A percentile compares a stretch with the other conserved stretches of the same genome.
Conservation (phyloP, 92 coral and sea anemone species). For the Epizoanthus fatuus region DNA sequence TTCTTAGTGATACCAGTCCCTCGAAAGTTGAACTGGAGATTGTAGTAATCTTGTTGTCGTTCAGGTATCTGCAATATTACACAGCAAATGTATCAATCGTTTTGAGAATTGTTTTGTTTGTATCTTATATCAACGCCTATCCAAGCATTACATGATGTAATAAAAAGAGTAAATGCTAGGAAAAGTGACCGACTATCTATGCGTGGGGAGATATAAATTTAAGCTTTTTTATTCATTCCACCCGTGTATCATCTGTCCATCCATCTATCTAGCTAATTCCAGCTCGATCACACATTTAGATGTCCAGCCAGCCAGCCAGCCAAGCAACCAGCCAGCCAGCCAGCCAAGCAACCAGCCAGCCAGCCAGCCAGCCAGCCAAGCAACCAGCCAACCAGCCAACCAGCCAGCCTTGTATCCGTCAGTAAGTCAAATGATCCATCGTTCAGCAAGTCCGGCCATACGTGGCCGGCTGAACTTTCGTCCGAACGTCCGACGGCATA, state of each 20-base stretch:
- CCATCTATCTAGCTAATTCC: not conserved
- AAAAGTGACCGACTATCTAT: not conserved
- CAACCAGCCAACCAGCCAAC: no score
- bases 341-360: no score
- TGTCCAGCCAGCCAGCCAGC: no score
- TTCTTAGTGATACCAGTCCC: slow-evolving; percentile 4
- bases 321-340: no score
- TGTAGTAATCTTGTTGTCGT: slow-evolving; percentile 26
- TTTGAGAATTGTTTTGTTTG: not conserved
- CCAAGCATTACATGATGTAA: not conserved
- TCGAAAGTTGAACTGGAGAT: slow-evolving; percentile 1
- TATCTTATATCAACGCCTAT: not conserved
- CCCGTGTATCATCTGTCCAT: not conserved
- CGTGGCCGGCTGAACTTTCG: no score
- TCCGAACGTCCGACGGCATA: no score
- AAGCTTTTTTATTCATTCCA: not conserved
- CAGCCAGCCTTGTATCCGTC: no score
- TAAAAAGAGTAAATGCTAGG: not conserved
- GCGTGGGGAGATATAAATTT: no score
- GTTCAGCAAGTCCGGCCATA: not conserved
- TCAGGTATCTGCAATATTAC: slow-evolving; percentile 12
- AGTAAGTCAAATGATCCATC: no score
- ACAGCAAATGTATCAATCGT: not conserved
- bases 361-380: no score
- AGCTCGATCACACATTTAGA: no score